Base-by-base conservation (phyloP, 2,113 vertebrate species). In the Ranitomeya variabilis region DNA sequence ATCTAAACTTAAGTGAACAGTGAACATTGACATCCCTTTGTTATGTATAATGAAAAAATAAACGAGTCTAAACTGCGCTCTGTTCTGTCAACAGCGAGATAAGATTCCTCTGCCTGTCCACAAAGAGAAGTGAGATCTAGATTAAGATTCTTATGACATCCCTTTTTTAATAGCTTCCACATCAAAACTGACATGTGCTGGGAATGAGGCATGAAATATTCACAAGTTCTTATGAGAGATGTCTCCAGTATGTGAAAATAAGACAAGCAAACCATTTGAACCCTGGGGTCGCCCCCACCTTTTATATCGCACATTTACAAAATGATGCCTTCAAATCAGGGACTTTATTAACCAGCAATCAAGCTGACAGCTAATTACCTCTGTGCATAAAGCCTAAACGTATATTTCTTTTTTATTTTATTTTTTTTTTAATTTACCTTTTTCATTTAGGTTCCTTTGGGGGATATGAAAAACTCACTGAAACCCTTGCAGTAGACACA, bases 131-230 rank as follows among this genome's bases (percentile, higher is more conserved):
- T 79, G 55, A 87, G 73, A 83, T 83, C 67, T 76, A 88, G 80
- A 82, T 78, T 84, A 84, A 89, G 87, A 89, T 66, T 77, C 69
- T 77, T 83, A 31, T 89, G 87, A 89, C 87, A 89, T 88, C 57
- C 80, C 37, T 74, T 82, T 79, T 87, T 88, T 83, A 84, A 89
- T 84, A 83, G 80, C 80, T 88, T 88, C 57, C 83, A 74, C 45
- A 84, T 83, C 80, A 83, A 77, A 83, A 54, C 45, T 78, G 87
- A 89, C 80, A 84, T 57, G 23, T 52, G 45, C 81, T 52, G 6
- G 18, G 69, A 78, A 77, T 66, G 87, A 76, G 59, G 59, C 74
- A 89, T 83, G 80, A 89, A 89, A 89, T 89, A 89, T 89, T 83
- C 80, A 88, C 67, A 76, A 71, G n/a, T 14, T 89, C 80, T 89